These are phyloP conservation scores for Drosophila ananassae DNA, from an alignment of 1,140 invertebrate genomes.

Conservation along the genomic window DNA sequence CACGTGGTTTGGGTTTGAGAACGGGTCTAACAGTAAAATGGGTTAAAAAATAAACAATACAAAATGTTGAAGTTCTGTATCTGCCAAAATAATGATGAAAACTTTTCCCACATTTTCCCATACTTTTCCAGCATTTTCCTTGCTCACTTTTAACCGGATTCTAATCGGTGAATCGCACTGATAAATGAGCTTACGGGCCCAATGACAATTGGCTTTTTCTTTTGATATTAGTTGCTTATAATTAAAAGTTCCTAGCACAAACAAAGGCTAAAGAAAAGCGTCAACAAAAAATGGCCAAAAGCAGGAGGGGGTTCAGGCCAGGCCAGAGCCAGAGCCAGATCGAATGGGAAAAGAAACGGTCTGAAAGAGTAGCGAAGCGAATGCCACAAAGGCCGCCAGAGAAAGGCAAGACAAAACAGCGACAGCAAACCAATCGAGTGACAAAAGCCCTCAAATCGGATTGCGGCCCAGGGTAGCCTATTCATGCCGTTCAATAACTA, in stretches of 20 bases:
- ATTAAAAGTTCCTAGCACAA: conserved; percentile 71
- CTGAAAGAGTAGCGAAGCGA: conserved; percentile 76
- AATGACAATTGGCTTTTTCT: conserved; percentile 78
- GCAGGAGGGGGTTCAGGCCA: conserved; percentile 19
- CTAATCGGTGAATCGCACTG: conserved; percentile 21
- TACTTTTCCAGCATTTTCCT: not conserved
- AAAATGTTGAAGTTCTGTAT: not conserved
- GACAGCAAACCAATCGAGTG: conserved; percentile 69
- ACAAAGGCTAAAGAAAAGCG: conserved; percentile 55
- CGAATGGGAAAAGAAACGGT: conserved; percentile 60
- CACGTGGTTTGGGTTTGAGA: conserved; percentile 22
- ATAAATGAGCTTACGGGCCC: conserved; percentile 71
- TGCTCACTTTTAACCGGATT: not conserved
- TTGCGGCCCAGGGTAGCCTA: conserved; percentile 66
- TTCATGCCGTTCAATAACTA: conserved; percentile 74
- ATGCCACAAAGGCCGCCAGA: conserved; percentile 68
- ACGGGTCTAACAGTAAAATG: conserved; percentile 8
- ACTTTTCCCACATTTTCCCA: conserved; percentile 38
- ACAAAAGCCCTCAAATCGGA: conserved; percentile 80
- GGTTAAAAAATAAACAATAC: not conserved
- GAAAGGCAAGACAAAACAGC: conserved; percentile 69
- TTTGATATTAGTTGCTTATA: conserved; percentile 73
- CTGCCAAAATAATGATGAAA: not conserved
- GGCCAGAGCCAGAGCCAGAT: conserved; percentile 1
- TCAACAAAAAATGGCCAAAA: conserved; percentile 29